Evolutionary conservation across 2,797 vertebrate genomes (phyloP), one percentile per base, ranked within the genome.

Genomic region (Sebastes melanostomus): DNA sequence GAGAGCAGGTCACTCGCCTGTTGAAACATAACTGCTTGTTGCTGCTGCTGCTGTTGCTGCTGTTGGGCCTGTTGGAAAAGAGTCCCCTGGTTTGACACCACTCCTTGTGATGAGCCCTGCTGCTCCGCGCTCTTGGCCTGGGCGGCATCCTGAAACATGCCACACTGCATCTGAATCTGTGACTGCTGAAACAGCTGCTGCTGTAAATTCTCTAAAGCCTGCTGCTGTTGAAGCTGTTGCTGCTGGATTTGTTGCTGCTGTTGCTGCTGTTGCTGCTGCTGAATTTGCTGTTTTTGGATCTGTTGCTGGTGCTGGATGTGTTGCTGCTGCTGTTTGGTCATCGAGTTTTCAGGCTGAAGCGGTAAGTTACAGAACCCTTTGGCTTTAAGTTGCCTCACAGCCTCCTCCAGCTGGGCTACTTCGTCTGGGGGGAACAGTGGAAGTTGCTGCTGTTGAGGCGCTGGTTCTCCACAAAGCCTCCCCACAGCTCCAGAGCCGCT

Each of bases 361-460:
- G 97, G 96, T 89, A 99, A 93, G 12, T 91, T 97, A 82, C 95
- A 96, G 80, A 96, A 99, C 59, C 92, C 97, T 61, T 97, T 97
- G 3, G 97, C 96, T 82, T 99, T 98, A 72, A 99, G 95, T 59
- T 99, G 98, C 79, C 98, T 96, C 79, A 99, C 98, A 1, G 97
- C 97, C 84, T 96, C 98, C 90, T 99, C 98, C 24, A 99, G 94
- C 92, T 98, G 97, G 30, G 96, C 96, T 77, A 99, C 97, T 1
- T 95, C 96, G 8, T 97, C 96, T 2, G 96, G 87, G 1, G 97
- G 97, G 73, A 98, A 97, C 69, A 99, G 93, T 16, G 94, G 95
- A 75, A 98, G 96, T 50, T 95, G 94, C 66, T 96, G 96, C 36
- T 97, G 97, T 0, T 97, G 93, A 0, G 95, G 90, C 2, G 97